phyloP scores from a whole-genome alignment of 2,888 invertebrate species.

The Ophioninae sp. region DNA sequence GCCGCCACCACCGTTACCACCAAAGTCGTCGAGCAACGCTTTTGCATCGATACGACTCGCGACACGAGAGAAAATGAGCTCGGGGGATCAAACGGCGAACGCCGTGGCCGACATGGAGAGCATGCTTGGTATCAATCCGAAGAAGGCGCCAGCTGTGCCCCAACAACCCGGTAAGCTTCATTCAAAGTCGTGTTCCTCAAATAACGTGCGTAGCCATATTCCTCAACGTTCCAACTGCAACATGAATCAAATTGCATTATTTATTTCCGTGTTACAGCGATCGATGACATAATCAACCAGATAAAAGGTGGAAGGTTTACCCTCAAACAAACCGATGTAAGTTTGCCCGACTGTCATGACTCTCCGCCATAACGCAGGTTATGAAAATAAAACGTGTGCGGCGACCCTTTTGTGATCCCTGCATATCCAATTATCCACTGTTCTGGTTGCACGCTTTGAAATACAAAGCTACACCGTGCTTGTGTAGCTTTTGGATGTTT shows the following conservation, averaged over 20 bases:
- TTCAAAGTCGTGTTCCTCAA: not conserved
- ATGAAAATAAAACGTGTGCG: no score
- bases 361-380: no score
- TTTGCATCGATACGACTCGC: conserved; percentile 78
- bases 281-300: conserved; percentile 89
- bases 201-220: not conserved
- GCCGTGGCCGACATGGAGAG: conserved; percentile 83
- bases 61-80: conserved; percentile 70
- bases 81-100: conserved; percentile 70
- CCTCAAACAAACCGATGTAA: conserved; percentile 85
- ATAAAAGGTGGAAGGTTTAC: conserved; percentile 90
- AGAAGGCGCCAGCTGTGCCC: conserved; percentile 83
- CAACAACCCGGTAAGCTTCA: conserved; percentile 82
- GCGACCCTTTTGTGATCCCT: not conserved
- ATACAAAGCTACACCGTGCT: not conserved
- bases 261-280: conserved; percentile 80
- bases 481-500: not conserved
- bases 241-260: not conserved
- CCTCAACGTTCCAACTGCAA: not conserved
- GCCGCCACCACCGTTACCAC: conserved; percentile 81
- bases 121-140: conserved; percentile 83
- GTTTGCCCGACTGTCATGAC: conserved; percentile 52
- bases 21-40: conserved; percentile 73
- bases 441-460: not conserved
- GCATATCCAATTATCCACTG: not conserved